Evolutionary conservation across 1,140 invertebrate genomes (phyloP).

Genomic region (Cepaea nemoralis): DNA sequence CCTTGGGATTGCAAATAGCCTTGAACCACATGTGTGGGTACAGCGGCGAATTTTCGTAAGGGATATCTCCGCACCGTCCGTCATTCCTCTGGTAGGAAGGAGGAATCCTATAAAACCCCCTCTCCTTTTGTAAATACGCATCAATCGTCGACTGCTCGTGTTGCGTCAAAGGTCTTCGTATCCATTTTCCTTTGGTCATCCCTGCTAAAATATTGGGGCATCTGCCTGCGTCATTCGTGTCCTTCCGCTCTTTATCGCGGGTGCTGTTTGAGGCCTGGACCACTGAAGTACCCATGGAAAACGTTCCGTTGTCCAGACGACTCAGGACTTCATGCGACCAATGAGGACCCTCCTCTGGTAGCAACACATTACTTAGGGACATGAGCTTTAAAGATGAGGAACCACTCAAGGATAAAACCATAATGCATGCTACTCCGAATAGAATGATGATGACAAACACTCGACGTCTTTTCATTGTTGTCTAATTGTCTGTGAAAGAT

Average conservation of each 20-base stretch:
- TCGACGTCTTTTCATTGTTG: not conserved
- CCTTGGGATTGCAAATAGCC: slow-evolving; percentile 41
- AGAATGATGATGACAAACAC: not conserved
- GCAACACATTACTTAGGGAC: too few species aligned
- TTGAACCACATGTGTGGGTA: slow-evolving; percentile 40
- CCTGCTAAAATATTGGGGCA: slow-evolving; percentile 36
- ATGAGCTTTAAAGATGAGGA: not conserved
- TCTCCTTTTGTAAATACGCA: slow-evolving; percentile 26
- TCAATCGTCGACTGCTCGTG: slow-evolving; percentile 30
- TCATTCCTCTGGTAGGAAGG: slow-evolving; percentile 33
- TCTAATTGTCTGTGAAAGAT: too few species aligned
- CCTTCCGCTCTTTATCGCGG: not conserved
- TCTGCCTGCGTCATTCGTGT: not conserved
- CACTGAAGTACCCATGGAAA: too few species aligned
- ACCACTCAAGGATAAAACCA: not conserved
- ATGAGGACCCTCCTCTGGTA: too few species aligned
- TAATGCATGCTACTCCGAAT: not conserved
- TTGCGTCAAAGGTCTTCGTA: slow-evolving; percentile 10
- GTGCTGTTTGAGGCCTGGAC: too few species aligned
- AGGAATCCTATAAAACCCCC: slow-evolving; percentile 38
- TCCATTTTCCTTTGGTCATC: slow-evolving; percentile 41
- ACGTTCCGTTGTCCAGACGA: too few species aligned
- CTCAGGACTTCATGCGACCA: too few species aligned
- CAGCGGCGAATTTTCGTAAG: slow-evolving; percentile 7
- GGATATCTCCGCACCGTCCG: slow-evolving; percentile 42